These are phyloP conservation scores for Lordiphosa collinella DNA, from an alignment of 1,140 invertebrate species.

Conservation along the genomic window DNA sequence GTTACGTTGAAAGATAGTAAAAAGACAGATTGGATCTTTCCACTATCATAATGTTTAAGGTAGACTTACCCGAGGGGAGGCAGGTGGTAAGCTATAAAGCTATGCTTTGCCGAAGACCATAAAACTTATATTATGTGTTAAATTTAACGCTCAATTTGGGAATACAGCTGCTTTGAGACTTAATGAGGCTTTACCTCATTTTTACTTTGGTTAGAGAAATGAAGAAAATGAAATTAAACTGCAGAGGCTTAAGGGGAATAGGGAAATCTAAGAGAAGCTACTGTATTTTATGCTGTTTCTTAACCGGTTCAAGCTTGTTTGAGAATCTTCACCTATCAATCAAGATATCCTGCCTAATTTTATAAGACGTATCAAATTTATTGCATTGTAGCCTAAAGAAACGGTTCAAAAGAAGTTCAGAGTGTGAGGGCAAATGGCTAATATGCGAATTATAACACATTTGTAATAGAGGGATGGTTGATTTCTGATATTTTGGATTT, in stretches of 20 bases:
- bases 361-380: no score
- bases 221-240: not conserved
- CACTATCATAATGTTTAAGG: slow-evolving; percentile 13
- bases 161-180: slow-evolving; percentile 1
- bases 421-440: no score
- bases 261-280: no score
- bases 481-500: no score
- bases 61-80: slow-evolving; percentile 3
- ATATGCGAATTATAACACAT: no score
- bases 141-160: slow-evolving; percentile 59
- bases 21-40: slow-evolving; percentile 12
- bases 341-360: no score
- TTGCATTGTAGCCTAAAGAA: no score
- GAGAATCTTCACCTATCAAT: no score
- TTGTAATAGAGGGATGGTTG: no score
- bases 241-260: not conserved
- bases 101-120: slow-evolving; percentile 28
- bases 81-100: slow-evolving; percentile 48
- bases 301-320: no score
- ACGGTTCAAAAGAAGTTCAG: no score
- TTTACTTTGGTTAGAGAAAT: not conserved
- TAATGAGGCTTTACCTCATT: slow-evolving; percentile 9
- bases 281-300: no score
- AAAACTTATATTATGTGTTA: slow-evolving; percentile 65
- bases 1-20: slow-evolving; percentile 32